These are phyloP conservation scores for Sphyrna mokarran DNA, from an alignment of 2,113 vertebrate species.

Conservation along the genomic window DNA sequence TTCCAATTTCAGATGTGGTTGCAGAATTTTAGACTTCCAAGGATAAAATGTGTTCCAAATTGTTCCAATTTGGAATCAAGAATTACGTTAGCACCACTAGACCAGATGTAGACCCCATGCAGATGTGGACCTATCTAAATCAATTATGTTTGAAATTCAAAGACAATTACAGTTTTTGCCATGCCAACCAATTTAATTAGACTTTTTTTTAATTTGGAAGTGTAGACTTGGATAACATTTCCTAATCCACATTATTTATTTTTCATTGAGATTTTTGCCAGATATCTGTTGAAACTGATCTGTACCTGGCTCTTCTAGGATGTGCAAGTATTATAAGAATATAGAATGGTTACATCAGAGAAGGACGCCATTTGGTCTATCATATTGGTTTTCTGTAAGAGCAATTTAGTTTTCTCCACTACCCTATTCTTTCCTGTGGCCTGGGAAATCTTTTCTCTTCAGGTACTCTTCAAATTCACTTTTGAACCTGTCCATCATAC, in stretches of 20 bases:
- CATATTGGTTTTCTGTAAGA: neutral
- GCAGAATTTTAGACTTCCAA: neutral
- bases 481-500: neutral
- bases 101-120: neutral
- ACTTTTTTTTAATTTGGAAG: neutral
- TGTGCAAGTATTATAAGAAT: neutral
- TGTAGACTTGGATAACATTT: neutral
- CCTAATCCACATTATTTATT: neutral
- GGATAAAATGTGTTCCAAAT: neutral
- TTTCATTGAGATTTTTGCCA: neutral
- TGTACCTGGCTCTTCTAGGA: neutral
- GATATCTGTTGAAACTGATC: neutral
- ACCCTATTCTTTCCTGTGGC: neutral
- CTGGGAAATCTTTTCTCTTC: neutral
- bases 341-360: neutral
- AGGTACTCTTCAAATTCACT: neutral
- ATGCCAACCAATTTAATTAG: neutral
- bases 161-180: neutral
- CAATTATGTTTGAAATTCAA: neutral
- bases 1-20: neutral
- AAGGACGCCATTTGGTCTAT: neutral
- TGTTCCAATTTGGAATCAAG: neutral
- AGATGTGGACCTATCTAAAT: neutral
- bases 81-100: neutral
- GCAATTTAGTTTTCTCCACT: neutral